Percentiles rank a stretch among this genome's conserved stretches.
Evolutionary conservation across 2,113 vertebrate genomes (phyloP).

Genomic region (Carassius gibelio): DNA sequence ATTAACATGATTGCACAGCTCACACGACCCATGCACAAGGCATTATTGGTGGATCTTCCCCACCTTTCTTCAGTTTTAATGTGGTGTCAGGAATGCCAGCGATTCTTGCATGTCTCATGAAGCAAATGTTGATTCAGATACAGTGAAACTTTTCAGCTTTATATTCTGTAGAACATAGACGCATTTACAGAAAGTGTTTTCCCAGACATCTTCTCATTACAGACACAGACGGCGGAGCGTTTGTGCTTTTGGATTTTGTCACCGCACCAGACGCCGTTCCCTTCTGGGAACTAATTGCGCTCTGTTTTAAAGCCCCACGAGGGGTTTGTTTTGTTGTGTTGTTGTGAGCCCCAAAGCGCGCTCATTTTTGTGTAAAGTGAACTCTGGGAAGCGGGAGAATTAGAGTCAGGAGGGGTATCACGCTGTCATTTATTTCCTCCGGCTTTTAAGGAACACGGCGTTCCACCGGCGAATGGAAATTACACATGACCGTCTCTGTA

Average conservation of each 20-base stretch:
- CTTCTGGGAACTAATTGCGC: background rate
- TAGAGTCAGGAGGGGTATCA: background rate
- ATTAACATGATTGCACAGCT: background rate
- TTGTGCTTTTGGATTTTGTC: background rate
- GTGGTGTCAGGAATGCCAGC: no score
- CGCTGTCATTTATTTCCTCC: background rate
- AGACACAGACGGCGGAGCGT: background rate
- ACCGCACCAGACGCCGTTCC: no score
- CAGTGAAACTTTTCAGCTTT: background rate
- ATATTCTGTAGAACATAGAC: background rate
- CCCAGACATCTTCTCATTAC: background rate
- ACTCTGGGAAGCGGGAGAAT: background rate
- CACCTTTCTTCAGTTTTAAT: background rate
- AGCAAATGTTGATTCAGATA: background rate
- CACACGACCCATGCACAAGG: background rate
- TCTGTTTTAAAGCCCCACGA: background rate
- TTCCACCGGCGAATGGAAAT: background rate
- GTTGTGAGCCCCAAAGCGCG: background rate
- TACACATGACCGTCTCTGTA: background rate
- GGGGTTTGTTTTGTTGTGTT: conserved; percentile 13
- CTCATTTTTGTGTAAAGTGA: background rate
- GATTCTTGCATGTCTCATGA: background rate
- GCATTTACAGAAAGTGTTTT: background rate
- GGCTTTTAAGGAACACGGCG: background rate
- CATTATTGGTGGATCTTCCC: background rate